Percentiles rank a stretch among this genome's conserved stretches.
phyloP scores from a whole-genome alignment of 1,140 invertebrate genomes.

The Geopemphigus sp. region DNA sequence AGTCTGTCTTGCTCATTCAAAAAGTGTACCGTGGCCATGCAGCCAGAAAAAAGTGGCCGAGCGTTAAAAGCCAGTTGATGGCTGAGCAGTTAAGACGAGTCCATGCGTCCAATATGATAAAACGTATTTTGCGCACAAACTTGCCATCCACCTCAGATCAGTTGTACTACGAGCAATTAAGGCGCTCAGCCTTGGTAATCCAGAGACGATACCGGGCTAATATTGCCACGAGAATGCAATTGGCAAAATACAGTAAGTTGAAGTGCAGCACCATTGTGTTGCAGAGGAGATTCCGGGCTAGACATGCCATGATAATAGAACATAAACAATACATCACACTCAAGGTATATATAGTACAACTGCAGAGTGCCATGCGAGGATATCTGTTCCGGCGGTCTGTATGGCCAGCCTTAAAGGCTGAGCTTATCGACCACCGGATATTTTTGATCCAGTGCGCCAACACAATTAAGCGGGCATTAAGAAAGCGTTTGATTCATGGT shows the following conservation, averaged over 20 bases:
- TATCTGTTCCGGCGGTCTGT: not conserved
- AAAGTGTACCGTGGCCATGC: slow-evolving; percentile 55
- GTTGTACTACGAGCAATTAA: slow-evolving; percentile 51
- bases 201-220: slow-evolving; percentile 58
- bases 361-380: not conserved
- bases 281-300: slow-evolving; percentile 59
- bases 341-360: not conserved
- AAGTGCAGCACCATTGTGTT: slow-evolving; percentile 60
- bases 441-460: not conserved
- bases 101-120: slow-evolving; percentile 24
- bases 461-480: not conserved
- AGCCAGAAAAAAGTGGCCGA: slow-evolving; percentile 52
- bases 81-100: not conserved
- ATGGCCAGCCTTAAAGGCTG: not conserved
- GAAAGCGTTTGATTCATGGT: slow-evolving; percentile 52
- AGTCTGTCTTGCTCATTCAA: slow-evolving; percentile 56
- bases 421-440: not conserved
- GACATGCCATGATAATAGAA: slow-evolving; percentile 55
- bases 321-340: not conserved
- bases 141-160: slow-evolving; percentile 54
- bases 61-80: not conserved
- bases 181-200: slow-evolving; percentile 55
- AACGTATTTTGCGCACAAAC: slow-evolving; percentile 55
- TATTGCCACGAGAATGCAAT: slow-evolving; percentile 54
- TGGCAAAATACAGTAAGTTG: slow-evolving; percentile 49